Evolutionary conservation across 2,113 vertebrate species (phyloP).

Genomic region (Phalacrocorax carbo): DNA sequence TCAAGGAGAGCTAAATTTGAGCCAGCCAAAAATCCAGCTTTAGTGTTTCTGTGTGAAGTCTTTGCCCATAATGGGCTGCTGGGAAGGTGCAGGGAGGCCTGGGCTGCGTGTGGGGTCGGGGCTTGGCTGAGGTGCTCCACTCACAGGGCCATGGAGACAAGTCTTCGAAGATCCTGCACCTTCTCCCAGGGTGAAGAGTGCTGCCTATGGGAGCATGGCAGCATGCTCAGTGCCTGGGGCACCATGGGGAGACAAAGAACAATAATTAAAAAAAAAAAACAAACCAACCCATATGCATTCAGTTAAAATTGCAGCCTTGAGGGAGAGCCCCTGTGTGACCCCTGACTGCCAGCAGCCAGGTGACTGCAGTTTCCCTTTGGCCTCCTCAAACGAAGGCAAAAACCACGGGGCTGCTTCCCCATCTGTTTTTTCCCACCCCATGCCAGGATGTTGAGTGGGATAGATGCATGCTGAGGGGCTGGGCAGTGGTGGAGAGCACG

Average conservation of each 20-base stretch:
- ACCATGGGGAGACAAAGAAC: background rate
- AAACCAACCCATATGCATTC: background rate
- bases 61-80: background rate
- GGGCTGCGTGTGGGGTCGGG: background rate
- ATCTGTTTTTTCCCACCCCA: background rate
- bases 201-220: background rate
- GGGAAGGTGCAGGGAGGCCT: background rate
- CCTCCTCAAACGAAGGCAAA: background rate
- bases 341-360: background rate
- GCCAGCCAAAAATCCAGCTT: background rate
- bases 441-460: background rate
- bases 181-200: background rate
- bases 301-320: background rate
- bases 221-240: background rate
- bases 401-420: background rate
- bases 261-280: background rate
- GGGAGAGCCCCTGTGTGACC: background rate
- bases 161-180: background rate
- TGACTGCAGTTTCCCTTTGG: background rate
- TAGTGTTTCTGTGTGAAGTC: background rate
- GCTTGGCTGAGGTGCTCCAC: background rate
- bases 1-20: background rate
- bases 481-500: background rate
- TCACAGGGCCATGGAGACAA: accelerated
- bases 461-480: accelerated